phyloP scores from a whole-genome alignment of 2,888 invertebrate species.

The Globia sparganii region DNA sequence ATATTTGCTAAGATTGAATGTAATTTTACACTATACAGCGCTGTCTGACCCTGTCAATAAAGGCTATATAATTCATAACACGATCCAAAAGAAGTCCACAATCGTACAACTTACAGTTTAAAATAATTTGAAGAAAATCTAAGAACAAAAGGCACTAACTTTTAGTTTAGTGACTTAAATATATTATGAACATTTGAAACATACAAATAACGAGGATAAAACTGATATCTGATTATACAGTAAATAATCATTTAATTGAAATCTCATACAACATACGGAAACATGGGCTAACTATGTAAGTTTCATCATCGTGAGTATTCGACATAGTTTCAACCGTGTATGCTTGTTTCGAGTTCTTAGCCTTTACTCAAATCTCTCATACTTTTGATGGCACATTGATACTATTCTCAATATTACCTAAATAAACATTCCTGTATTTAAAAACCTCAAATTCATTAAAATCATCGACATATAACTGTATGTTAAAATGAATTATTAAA shows the following conservation, averaged over 20 bases:
- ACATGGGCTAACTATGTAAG: conserved; percentile 18
- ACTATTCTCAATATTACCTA: conserved; percentile 53
- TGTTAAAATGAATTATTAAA: conserved; percentile 35
- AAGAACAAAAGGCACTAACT: conserved; percentile 73
- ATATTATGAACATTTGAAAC: conserved; percentile 58
- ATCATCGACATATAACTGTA: conserved; percentile 45
- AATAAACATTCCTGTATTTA: conserved; percentile 58
- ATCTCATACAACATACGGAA: conserved; percentile 28
- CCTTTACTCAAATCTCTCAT: conserved; percentile 28
- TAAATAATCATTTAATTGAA: conserved; percentile 49
- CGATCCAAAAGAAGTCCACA: conserved; percentile 63
- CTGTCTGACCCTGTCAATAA: conserved; percentile 88
- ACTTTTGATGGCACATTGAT: conserved; percentile 57
- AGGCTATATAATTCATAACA: conserved; percentile 80
- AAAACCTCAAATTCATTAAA: conserved; percentile 33
- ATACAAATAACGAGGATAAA: conserved; percentile 58
- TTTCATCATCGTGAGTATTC: conserved; percentile 15
- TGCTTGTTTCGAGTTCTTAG: conserved; percentile 16
- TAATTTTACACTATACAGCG: conserved; percentile 86
- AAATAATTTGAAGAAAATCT: conserved; percentile 62
- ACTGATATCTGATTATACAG: conserved; percentile 44
- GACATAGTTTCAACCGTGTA: conserved; percentile 19
- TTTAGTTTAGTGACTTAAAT: conserved; percentile 65
- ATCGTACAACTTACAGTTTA: conserved; percentile 58
- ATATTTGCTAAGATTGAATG: conserved; percentile 86